Percentiles rank a stretch among this genome's conserved stretches.
Conservation (phyloP, 2,797 vertebrate genomes). For the Thaleichthys pacificus region DNA sequence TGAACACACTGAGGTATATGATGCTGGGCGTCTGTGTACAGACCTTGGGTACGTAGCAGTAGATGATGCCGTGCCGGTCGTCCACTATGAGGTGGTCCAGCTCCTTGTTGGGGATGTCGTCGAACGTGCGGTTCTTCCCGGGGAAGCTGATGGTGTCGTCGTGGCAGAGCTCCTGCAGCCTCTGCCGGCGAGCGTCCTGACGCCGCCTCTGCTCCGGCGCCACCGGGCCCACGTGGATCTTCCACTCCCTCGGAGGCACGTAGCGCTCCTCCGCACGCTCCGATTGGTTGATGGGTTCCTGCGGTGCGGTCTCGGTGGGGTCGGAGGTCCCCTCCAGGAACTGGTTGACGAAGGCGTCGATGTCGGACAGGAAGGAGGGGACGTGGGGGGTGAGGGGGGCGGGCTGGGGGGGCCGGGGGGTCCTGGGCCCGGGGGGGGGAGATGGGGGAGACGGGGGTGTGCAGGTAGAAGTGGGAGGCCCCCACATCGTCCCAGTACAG, state of each 20-base stretch:
- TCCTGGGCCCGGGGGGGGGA: slow-evolving; percentile 79
- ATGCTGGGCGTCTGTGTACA: neutral
- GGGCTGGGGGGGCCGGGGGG: slow-evolving; percentile 57
- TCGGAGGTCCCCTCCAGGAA: slow-evolving; percentile 80
- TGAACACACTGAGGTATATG: neutral
- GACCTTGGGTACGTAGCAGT: slow-evolving; percentile 96
- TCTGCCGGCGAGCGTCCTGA: slow-evolving; percentile 77
- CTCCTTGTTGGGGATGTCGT: slow-evolving; percentile 95
- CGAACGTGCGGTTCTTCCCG: slow-evolving; percentile 91
- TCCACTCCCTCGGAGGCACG: slow-evolving; percentile 89
- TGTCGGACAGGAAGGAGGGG: slow-evolving; percentile 75
- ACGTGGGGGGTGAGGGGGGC: slow-evolving; percentile 42
- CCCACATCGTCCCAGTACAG: slow-evolving; percentile 96
- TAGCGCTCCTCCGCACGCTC: slow-evolving; percentile 75
- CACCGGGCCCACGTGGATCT: slow-evolving; percentile 76
- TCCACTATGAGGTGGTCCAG: slow-evolving; percentile 96
- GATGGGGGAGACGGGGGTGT: slow-evolving; percentile 81
- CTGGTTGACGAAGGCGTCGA: slow-evolving; percentile 85
- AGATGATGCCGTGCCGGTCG: slow-evolving; percentile 93
- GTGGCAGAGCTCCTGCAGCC: slow-evolving; percentile 82
- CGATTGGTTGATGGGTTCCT: slow-evolving; percentile 70
- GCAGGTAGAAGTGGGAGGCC: slow-evolving; percentile 84
- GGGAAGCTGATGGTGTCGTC: slow-evolving; percentile 86
- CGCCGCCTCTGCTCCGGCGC: slow-evolving; percentile 73
- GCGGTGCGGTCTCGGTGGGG: slow-evolving; percentile 63